phyloP scores from a whole-genome alignment of 2,797 vertebrate genomes.

The Tarsius wallacei region DNA sequence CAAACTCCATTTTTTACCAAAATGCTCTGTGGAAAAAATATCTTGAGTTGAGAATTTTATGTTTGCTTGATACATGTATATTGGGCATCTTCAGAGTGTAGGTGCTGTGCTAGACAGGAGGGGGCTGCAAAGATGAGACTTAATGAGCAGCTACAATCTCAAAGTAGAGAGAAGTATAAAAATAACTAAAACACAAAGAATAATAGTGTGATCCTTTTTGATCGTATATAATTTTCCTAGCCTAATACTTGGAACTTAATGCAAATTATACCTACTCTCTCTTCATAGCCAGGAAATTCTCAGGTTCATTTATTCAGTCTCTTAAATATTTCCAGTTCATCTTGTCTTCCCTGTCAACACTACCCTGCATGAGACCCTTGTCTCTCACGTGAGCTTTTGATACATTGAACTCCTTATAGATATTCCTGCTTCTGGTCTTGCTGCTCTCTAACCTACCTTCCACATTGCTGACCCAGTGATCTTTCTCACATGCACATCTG shows the following conservation, averaged over 20 bases:
- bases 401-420: not conserved
- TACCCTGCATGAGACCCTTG: not conserved
- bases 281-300: not conserved
- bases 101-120: not conserved
- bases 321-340: not conserved
- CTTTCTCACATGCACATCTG: not conserved
- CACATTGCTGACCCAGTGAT: not conserved
- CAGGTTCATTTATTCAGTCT: not conserved
- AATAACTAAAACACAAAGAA: slow-evolving; percentile 31
- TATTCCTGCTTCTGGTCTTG: not conserved
- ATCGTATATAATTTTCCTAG: not conserved
- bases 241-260: not conserved
- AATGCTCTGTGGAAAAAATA: not conserved
- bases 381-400: not conserved
- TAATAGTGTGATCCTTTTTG: not conserved
- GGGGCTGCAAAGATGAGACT: not conserved
- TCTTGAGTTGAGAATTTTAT: not conserved
- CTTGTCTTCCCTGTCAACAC: not conserved
- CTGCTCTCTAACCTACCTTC: not conserved
- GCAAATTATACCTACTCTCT: not conserved
- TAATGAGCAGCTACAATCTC: not conserved
- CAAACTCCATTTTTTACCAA: not conserved
- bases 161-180: not conserved
- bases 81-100: not conserved
- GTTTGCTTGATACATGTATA: slow-evolving; percentile 6